Base-by-base conservation (phyloP, 92 coral and sea anemone genomes). In the Metridium senile region DNA sequence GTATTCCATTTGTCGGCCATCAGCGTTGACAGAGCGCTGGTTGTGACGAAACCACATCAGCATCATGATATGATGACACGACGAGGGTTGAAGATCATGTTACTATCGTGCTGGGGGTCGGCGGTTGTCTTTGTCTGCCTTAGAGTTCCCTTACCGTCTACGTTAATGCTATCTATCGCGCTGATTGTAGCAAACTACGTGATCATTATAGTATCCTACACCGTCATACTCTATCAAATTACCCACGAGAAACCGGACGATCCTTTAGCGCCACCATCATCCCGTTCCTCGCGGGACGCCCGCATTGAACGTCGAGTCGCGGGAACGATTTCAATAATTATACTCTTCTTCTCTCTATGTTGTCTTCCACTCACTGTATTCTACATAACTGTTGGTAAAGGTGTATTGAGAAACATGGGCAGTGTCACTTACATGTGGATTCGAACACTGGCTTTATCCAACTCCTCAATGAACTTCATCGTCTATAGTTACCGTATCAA, bases 391-490 rank as follows among this genome's bases (percentile, higher is more conserved):
- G 88, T 69, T 4, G 54, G 70, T 26, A 63, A 81, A 16, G 73
- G 73, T 18, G 79, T 84, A n/a, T 20, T 75, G 26, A 66, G 69
- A 35, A 62, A 84, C 23, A 71, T 84, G 34, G 47, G 79, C 56
- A 81, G 88, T 2, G 34, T 75, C 6, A 81, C 88, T 21, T 84
- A 76, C 74, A 84, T 84, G 88, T 84, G 88, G 88, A 77, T 84
- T n/a, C 68, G 88, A 54, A 61, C 88, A 20, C 67, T 71, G 19
- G 82, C 78, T 22, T 66, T 84, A 65, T 76, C 78, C 8, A 83
- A 83, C 74, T 84, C 88, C 1, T 79, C 88, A 49, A 70, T 84
- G 72, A 84, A 84, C 69, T 84, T 84, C 61, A 72, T 84, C 53
- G 79, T 84, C 62, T 84, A 84, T 74, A 84, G 83, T 35, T 66